Conservation (phyloP, 2,113 vertebrate genomes). For the Channa maculata region DNA sequence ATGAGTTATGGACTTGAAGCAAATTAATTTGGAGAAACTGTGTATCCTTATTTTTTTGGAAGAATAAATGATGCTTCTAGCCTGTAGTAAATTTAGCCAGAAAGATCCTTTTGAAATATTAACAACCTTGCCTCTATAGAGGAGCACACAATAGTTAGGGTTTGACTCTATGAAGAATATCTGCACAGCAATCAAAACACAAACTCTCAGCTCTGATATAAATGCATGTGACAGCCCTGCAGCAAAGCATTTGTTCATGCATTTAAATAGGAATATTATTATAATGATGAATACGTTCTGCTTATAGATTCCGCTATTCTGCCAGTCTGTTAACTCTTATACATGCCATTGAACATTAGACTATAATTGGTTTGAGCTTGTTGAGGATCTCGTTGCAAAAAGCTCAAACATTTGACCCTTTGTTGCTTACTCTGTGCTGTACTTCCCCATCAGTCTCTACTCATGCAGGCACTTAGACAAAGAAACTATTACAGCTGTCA, state of each 20-base stretch:
- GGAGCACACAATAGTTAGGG: not conserved
- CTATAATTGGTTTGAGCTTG: slow-evolving; percentile 72
- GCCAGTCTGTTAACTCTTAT: slow-evolving; percentile 53
- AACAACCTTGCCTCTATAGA: not conserved
- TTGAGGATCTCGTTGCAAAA: slow-evolving; percentile 41
- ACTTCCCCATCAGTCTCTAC: slow-evolving; percentile 40
- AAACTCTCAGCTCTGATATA: slow-evolving; percentile 18
- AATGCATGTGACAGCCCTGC: slow-evolving; percentile 70
- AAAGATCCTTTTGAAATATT: slow-evolving; percentile 33
- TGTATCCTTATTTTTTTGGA: not conserved
- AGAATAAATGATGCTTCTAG: slow-evolving; percentile 1
- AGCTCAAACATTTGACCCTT: slow-evolving; percentile 60
- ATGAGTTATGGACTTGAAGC: slow-evolving; percentile 6
- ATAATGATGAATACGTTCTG: slow-evolving; percentile 84
- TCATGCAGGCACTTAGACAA: not conserved
- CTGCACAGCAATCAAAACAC: slow-evolving; percentile 39
- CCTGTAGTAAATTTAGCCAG: not conserved
- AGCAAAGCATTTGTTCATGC: slow-evolving; percentile 92
- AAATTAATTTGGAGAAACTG: slow-evolving; percentile 38
- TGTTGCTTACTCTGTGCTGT: slow-evolving; percentile 12
- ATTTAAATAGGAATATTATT: slow-evolving; percentile 98
- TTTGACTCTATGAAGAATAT: slow-evolving; percentile 36
- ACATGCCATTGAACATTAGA: slow-evolving; percentile 72
- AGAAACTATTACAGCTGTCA: slow-evolving; percentile 37
- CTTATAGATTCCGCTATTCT: slow-evolving; percentile 47